phyloP scores from a whole-genome alignment of 2,113 vertebrate genomes.

The Calypte anna region DNA sequence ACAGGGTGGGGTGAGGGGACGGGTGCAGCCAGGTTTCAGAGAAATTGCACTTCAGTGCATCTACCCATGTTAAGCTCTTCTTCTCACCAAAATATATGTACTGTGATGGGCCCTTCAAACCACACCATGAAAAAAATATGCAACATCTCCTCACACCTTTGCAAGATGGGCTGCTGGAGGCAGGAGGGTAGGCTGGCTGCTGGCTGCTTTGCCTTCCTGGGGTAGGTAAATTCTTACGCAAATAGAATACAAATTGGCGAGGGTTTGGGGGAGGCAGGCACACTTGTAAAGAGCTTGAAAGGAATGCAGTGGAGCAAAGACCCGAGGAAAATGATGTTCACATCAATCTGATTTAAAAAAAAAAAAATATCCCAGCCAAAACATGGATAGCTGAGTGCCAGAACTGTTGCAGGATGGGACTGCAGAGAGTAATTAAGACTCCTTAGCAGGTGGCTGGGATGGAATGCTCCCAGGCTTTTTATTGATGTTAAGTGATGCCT shows the following conservation, averaged over 20 bases:
- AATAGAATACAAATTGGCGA: not conserved
- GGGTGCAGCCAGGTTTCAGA: not conserved
- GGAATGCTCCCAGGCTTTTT: not conserved
- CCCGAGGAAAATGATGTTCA: not conserved
- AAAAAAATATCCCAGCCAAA: not conserved
- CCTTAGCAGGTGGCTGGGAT: not conserved
- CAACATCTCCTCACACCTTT: not conserved
- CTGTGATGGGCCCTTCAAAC: not conserved
- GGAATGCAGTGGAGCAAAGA: not conserved
- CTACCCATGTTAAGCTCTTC: not conserved
- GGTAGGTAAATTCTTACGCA: not conserved
- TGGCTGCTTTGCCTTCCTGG: not conserved
- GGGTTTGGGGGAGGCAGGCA: not conserved
- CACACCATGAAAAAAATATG: not conserved
- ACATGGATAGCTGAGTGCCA: not conserved
- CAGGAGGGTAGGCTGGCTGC: not conserved
- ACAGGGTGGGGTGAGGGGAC: not conserved
- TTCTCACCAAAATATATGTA: not conserved
- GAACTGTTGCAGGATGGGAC: not conserved
- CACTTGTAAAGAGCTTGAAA: not conserved
- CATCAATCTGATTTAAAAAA: not conserved
- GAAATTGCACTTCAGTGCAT: not conserved
- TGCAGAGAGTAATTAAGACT: not conserved
- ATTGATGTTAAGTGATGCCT: not conserved
- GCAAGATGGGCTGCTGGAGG: not conserved